Percentiles rank a stretch among this genome's conserved stretches.
These are phyloP conservation scores for Tragelaphus strepsiceros DNA, from an alignment of 2,113 vertebrate species.

Conservation along the genomic window DNA sequence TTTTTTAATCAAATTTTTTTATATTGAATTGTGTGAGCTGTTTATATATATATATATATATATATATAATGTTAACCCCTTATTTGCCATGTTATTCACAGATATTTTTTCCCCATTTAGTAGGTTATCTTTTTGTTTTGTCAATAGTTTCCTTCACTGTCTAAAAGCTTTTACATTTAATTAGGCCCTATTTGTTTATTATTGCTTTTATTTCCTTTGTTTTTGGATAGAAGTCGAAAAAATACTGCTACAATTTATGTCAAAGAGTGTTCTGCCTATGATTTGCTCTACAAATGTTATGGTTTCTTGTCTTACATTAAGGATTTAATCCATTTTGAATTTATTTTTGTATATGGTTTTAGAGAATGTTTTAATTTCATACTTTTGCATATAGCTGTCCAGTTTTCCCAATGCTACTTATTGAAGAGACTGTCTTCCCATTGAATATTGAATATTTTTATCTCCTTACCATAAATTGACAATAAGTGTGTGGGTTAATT, in stretches of 20 bases:
- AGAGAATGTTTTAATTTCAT: not conserved
- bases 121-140: not conserved
- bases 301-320: not conserved
- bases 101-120: not conserved
- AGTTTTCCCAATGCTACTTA: not conserved
- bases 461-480: not conserved
- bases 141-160: not conserved
- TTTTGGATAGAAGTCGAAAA: not conserved
- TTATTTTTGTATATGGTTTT: not conserved
- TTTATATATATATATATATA: not conserved
- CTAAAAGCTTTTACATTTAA: not conserved
- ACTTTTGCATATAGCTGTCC: not conserved
- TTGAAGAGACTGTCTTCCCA: not conserved
- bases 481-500: not conserved
- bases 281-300: not conserved
- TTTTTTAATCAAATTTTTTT: not conserved
- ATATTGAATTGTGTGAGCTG: not conserved
- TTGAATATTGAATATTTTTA: not conserved
- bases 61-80: not conserved
- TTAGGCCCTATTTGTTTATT: not conserved
- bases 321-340: not conserved
- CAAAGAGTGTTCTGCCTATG: not conserved
- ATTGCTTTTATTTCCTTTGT: not conserved
- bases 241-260: not conserved
- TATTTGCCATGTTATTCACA: not conserved